Evolutionary conservation across 2,797 vertebrate species (phyloP), one percentile per base, ranked within the genome.

Genomic region (Paratrypauchen microcephalus): DNA sequence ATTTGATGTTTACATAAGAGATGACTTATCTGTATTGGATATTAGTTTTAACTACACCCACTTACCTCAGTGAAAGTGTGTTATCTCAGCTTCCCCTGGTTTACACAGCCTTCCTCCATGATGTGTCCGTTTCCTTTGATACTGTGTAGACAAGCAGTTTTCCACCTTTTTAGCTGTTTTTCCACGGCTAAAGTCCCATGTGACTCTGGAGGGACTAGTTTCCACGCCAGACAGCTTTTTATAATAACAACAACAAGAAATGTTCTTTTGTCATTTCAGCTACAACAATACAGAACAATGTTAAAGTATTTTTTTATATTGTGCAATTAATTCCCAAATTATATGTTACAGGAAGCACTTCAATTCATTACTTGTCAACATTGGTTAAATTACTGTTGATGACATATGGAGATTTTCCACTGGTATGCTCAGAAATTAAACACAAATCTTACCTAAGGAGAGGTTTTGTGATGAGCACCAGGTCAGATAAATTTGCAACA

Each of bases 91-190:
- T 84, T 89, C 83, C 77, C 77, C 47, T 57, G 56, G 75, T 70
- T 73, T 54, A 82, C 80, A 76, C 63, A 18, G 24, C 77, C 85
- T 87, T 60, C 77, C 70, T 70, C 28, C n/a, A 52, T 41, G 64
- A 54, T 84, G 76, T 86, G 69, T 85, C 70, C 59, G 71, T 82
- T 94, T 92, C 91, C 89, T 88, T 41, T 80, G 52, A 70, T 66
- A 61, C 28, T 68, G 47, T 47, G 69, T 75, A 55, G 66, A 72
- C 47, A 41, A 73, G 76, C 75, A 79, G 11, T 6, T 85, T 88
- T 89, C 70, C 68, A 50, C 58, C 41, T 70, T 75, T 71, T 60
- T 82, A 36, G 32, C 41, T 24, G 69, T 75, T 86, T 84, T 80
- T 73, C 76, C 75, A 71, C 55, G 68, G 50, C 30, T 23, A 28